A percentile compares a stretch with the other conserved stretches of the same genome.
phyloP scores from a whole-genome alignment of 2,888 invertebrate species.

The Dendrolimus pini region DNA sequence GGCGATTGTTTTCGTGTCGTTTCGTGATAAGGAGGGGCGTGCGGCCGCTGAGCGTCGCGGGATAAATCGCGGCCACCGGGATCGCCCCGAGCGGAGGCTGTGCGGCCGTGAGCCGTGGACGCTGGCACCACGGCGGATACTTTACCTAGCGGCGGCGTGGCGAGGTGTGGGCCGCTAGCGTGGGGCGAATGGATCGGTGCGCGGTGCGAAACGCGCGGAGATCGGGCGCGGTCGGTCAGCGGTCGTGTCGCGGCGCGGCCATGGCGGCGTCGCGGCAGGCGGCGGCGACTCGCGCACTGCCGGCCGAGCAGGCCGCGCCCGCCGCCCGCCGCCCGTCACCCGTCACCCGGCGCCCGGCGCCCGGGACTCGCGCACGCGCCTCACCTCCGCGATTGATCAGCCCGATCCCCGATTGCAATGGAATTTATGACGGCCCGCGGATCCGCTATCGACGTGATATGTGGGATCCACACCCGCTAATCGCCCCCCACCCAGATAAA shows the following conservation, averaged over 20 bases:
- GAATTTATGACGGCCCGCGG: conserved; percentile 71
- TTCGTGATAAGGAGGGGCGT: conserved; percentile 26
- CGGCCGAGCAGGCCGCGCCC: conserved; percentile 43
- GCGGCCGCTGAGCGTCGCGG: conserved; percentile 23
- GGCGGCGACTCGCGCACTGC: conserved; percentile 61
- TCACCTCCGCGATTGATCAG: conserved; percentile 51
- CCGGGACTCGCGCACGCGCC: conserved; percentile 27
- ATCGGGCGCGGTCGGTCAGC: conserved; percentile 51
- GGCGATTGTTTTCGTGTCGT: conserved; percentile 33
- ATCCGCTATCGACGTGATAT: conserved; percentile 64
- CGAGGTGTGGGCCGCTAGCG: conserved; percentile 25
- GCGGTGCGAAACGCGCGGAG: conserved; percentile 28
- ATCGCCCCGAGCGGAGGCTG: neutral
- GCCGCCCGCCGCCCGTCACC: conserved; percentile 30
- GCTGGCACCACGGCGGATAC: conserved; percentile 35
- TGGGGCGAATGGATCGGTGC: conserved; percentile 24
- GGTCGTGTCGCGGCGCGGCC: conserved; percentile 61
- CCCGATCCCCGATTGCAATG: conserved; percentile 67
- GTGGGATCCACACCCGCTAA: conserved; percentile 33
- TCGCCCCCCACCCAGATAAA: conserved; percentile 33
- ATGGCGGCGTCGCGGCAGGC: conserved; percentile 62
- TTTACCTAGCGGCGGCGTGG: conserved; percentile 43
- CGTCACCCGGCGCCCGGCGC: conserved; percentile 33
- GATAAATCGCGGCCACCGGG: conserved; percentile 22
- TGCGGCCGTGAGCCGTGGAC: conserved; percentile 14